phyloP scores from a whole-genome alignment of 1,140 invertebrate species.

The Zaprionus ornatus region DNA sequence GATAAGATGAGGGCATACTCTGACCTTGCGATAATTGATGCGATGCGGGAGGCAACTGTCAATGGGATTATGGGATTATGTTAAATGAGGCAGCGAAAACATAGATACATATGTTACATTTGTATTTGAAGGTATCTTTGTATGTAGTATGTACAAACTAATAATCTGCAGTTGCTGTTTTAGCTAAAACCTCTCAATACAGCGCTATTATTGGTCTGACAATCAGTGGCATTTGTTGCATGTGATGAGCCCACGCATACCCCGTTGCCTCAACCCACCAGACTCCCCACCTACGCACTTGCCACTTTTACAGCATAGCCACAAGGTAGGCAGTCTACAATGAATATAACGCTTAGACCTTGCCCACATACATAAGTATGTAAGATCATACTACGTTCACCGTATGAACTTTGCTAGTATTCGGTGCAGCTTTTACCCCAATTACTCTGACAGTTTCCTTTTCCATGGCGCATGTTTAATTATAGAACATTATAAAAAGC shows the following conservation, averaged over 20 bases:
- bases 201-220: slow-evolving; percentile 34
- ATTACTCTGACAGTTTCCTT: slow-evolving; percentile 44
- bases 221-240: slow-evolving; percentile 57
- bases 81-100: slow-evolving; percentile 48
- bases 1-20: slow-evolving; percentile 5
- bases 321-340: background rate
- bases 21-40: slow-evolving; percentile 23
- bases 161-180: slow-evolving; percentile 3
- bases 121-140: background rate
- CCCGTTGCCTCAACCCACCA: background rate
- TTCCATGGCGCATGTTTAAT: slow-evolving; percentile 37
- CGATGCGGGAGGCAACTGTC: slow-evolving; percentile 42
- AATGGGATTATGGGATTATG: slow-evolving; percentile 51
- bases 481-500: slow-evolving; percentile 48
- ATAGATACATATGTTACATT: slow-evolving; percentile 21
- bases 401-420: background rate
- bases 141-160: slow-evolving; percentile 3
- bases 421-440: slow-evolving; percentile 52
- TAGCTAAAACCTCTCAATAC: background rate
- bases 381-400: background rate
- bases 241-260: slow-evolving; percentile 2
- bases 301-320: background rate
- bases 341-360: slow-evolving; percentile 23
- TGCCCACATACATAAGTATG: background rate
- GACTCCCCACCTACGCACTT: background rate